Percentiles rank a stretch among this genome's conserved stretches.
phyloP scores from a whole-genome alignment of 2,888 invertebrate species.

The Eupithecia exiguata region DNA sequence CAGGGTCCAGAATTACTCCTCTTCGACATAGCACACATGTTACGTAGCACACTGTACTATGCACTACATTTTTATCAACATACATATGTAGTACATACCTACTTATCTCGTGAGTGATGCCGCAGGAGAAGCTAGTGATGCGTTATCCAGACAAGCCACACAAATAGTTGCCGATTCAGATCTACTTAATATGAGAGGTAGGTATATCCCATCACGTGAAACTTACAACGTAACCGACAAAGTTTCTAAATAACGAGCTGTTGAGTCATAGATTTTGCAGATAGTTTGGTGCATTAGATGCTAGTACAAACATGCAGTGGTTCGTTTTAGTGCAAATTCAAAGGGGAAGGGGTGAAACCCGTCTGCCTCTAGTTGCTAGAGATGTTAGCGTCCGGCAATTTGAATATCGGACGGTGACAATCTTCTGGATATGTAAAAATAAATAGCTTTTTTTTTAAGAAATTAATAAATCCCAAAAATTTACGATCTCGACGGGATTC shows the following conservation, averaged over 20 bases:
- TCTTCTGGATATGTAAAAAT: too few relatives aligned
- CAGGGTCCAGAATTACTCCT: too few relatives aligned
- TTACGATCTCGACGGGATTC: too few relatives aligned
- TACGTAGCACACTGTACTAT: background rate
- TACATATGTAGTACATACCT: background rate
- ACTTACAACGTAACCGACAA: background rate
- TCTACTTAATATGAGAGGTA: background rate
- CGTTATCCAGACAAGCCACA: background rate
- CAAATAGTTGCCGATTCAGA: background rate
- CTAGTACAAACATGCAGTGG: slow-evolving; percentile 30
- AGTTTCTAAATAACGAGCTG: slow-evolving; percentile 10
- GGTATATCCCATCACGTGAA: background rate
- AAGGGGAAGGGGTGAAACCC: slow-evolving; percentile 27
- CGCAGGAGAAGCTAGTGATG: background rate
- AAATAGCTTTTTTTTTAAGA: too few relatives aligned
- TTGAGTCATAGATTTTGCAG: slow-evolving; percentile 25
- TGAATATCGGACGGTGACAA: background rate
- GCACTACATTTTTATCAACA: background rate
- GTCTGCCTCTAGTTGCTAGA: slow-evolving; percentile 14
- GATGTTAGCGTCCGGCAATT: slow-evolving; percentile 1
- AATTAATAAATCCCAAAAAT: too few relatives aligned
- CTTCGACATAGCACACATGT: too few relatives aligned
- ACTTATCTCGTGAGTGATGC: too few relatives aligned
- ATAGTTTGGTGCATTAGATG: slow-evolving; percentile 23
- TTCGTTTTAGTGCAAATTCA: slow-evolving; percentile 32